Evolutionary conservation across 2,888 invertebrate species (phyloP), one percentile per base, ranked within the genome.

Genomic region (Tiphia femorata): DNA sequence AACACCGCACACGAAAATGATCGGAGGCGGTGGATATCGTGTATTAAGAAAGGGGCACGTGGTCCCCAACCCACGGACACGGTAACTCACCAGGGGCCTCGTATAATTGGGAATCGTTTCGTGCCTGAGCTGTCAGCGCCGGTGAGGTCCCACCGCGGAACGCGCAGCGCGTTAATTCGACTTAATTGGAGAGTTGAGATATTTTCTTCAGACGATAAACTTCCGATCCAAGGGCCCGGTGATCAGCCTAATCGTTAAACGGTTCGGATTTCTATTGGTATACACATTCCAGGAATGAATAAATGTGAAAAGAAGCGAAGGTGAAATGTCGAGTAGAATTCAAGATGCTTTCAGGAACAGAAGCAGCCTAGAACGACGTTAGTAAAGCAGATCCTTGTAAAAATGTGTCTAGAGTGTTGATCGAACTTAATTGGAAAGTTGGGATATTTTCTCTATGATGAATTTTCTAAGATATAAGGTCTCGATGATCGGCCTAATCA

Each of bases 81-180:
- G 58, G 62, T 53, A 60, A 65, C 55, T 56, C 52, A 54, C 43
- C 56, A 44, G 50, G 55, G 62, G 50, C 50, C 46, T 53, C 44
- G 64, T 50, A 60, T 73, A 73, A 72, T 66, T 68, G 62, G 58
- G 57, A 69, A 60, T 66, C 53, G 42, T 49, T 66, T 49, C 48
- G 60, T 60, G 51, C 35, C 43, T 52, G 62, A 59, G 43, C 68
- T 56, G 66, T 68, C 65, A 57, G 64, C 46, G n/a, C 42, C 35
- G 56, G 33, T 44, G 29, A 35, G 27, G 43, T 44, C 27, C 47
- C 30, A 37, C 16, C 23, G 29, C 49, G 40, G 43, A 35, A 25
- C 44, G 46, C 46, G 48, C 48, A 48, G 44, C 48, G 62, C 58
- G 58, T 60, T 64, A 68, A 67, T 60, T 61, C 53, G 58, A 61